These are phyloP conservation scores for Xylota segnis DNA, from an alignment of 2,888 invertebrate species.

Conservation along the genomic window DNA sequence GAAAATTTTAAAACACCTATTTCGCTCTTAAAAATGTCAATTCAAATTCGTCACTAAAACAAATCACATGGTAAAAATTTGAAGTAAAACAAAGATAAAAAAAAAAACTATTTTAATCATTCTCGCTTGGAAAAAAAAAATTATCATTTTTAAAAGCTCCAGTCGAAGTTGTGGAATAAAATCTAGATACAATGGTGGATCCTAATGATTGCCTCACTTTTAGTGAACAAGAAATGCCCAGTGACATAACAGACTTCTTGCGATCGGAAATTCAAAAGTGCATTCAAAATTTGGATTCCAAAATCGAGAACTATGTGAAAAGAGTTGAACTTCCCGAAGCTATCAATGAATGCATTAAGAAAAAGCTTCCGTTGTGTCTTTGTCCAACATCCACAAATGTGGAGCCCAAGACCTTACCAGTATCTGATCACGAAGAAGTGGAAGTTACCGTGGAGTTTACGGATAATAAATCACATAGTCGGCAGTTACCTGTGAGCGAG, in stretches of 20 bases:
- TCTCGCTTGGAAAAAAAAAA: background rate
- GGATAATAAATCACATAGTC: background rate
- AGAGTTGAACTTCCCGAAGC: background rate
- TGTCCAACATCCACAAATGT: background rate
- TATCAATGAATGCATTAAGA: constrained; percentile 7
- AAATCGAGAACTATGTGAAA: background rate
- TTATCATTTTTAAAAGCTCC: background rate
- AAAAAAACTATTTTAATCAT: background rate
- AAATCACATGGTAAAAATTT: background rate
- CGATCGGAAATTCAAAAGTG: background rate
- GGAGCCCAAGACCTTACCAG: background rate
- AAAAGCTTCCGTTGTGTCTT: background rate
- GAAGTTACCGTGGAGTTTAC: constrained; percentile 9
- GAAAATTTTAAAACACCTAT: background rate
- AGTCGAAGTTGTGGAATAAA: constrained; percentile 16
- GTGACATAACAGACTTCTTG: background rate
- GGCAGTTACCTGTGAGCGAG: background rate
- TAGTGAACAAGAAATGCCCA: background rate
- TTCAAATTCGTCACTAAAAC: background rate
- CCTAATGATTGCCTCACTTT: background rate
- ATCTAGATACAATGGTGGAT: background rate
- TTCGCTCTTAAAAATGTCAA: background rate
- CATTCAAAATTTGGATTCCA: background rate
- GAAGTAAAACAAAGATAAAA: background rate
- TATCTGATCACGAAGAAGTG: background rate